phyloP scores from a whole-genome alignment of 2,113 vertebrate genomes.

The Ceuthmochares aereus region DNA sequence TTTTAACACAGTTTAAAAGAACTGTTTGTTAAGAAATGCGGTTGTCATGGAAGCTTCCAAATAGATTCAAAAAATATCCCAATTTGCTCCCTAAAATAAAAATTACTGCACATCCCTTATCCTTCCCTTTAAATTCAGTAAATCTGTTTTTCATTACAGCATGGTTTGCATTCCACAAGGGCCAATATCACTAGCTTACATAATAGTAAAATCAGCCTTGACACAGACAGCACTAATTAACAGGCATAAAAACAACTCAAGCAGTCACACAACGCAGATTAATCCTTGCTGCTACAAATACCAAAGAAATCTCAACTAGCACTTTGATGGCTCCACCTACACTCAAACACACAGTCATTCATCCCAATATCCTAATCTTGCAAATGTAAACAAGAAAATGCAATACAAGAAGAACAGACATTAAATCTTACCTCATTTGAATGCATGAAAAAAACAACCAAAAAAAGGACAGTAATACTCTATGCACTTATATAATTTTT shows the following conservation, averaged over 20 bases:
- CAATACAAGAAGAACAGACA: neutral
- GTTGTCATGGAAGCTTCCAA: neutral
- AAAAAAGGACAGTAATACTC: neutral
- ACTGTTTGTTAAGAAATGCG: neutral
- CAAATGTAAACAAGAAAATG: conserved; percentile 23
- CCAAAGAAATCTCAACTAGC: conserved; percentile 29
- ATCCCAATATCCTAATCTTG: neutral
- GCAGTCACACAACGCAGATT: conserved; percentile 25
- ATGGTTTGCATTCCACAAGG: conserved; percentile 43
- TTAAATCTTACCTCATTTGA: conserved; percentile 7
- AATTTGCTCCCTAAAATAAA: neutral
- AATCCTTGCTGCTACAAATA: conserved; percentile 57
- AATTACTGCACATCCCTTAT: neutral
- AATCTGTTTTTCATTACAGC: neutral
- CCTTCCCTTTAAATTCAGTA: neutral
- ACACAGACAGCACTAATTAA: conserved; percentile 70
- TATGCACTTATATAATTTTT: neutral
- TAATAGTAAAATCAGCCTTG: conserved; percentile 67
- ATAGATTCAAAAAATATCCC: neutral
- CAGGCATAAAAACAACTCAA: conserved; percentile 56
- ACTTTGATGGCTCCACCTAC: no score
- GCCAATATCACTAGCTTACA: conserved; percentile 54
- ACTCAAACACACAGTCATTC: no score
- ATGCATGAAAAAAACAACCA: neutral
- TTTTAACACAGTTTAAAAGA: neutral